Conservation (phyloP, 1,140 invertebrate genomes). For the Plutomurus gul region DNA sequence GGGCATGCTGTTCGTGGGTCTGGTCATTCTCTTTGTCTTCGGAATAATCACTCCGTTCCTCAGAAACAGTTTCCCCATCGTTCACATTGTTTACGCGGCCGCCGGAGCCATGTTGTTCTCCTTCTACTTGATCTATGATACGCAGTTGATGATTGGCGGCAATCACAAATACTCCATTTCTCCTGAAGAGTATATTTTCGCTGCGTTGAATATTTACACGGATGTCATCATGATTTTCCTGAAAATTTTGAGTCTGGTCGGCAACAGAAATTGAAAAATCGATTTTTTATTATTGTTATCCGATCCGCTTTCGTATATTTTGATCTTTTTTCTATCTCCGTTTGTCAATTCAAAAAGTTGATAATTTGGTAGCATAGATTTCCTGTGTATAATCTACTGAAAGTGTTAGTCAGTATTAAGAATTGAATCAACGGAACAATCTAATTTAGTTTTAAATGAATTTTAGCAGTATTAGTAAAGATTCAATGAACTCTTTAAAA, state of each 20-base stretch:
- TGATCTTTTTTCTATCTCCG: not conserved
- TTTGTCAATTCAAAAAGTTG: no score
- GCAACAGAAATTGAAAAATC: conserved; percentile 55
- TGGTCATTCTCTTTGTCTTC: conserved; percentile 62
- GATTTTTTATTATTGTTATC: not conserved
- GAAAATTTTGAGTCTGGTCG: conserved; percentile 81
- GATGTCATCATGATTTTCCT: conserved; percentile 91
- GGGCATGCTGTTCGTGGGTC: conserved; percentile 61
- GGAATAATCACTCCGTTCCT: conserved; percentile 60
- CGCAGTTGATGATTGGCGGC: conserved; percentile 85
- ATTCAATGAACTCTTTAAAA: no score
- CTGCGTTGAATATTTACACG: conserved; percentile 86
- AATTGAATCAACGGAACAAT: no score
- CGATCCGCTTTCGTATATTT: not conserved
- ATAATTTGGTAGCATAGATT: no score
- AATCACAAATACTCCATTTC: conserved; percentile 88
- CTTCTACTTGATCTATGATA: conserved; percentile 90
- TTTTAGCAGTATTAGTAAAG: no score
- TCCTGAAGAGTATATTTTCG: conserved; percentile 95
- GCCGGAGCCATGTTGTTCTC: conserved; percentile 73
- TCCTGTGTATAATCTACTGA: no score
- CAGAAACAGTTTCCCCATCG: conserved; percentile 45
- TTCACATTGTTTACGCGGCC: conserved; percentile 41
- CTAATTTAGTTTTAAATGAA: no score
- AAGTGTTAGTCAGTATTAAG: no score